Conservation (phyloP, 1,140 invertebrate species). For the Xylocopa sonorina region DNA sequence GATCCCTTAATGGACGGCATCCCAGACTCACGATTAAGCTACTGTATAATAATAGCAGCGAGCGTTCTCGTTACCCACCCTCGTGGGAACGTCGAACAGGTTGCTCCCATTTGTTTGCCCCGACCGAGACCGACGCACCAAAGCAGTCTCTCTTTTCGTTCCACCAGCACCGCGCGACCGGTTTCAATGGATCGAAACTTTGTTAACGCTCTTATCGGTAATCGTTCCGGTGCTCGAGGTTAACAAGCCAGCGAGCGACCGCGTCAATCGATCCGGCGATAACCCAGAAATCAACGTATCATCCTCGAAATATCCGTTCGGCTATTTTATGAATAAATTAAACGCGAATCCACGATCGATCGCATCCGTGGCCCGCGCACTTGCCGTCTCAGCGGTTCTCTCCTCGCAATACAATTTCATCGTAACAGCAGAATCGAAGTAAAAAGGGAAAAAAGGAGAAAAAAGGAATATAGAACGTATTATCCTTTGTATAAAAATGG, state of each 20-base stretch:
- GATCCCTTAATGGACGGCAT: slow-evolving; percentile 44
- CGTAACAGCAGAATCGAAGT: neutral
- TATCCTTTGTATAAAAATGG: neutral
- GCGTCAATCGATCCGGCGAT: slow-evolving; percentile 9
- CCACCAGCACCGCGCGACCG: neutral
- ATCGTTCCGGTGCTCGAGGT: slow-evolving; percentile 16
- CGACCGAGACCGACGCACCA: slow-evolving; percentile 47
- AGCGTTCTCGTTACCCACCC: slow-evolving; percentile 18
- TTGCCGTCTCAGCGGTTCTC: no score
- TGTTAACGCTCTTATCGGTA: slow-evolving; percentile 52
- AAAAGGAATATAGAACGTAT: neutral
- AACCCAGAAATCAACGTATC: slow-evolving; percentile 30
- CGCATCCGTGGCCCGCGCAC: no score
- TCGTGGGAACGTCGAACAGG: slow-evolving; percentile 46
- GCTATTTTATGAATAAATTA: slow-evolving; percentile 26
- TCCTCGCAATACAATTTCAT: neutral
- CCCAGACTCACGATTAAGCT: slow-evolving; percentile 64
- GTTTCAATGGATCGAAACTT: slow-evolving; percentile 6
- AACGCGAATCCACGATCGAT: slow-evolving; percentile 11
- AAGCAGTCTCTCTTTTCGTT: neutral
- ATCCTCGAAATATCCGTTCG: slow-evolving; percentile 6
- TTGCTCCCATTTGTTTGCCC: slow-evolving; percentile 28
- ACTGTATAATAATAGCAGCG: slow-evolving; percentile 63
- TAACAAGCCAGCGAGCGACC: neutral
- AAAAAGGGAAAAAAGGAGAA: no score